Evolutionary conservation across 2,113 vertebrate genomes (phyloP).

Genomic region (Anseranas semipalmata): DNA sequence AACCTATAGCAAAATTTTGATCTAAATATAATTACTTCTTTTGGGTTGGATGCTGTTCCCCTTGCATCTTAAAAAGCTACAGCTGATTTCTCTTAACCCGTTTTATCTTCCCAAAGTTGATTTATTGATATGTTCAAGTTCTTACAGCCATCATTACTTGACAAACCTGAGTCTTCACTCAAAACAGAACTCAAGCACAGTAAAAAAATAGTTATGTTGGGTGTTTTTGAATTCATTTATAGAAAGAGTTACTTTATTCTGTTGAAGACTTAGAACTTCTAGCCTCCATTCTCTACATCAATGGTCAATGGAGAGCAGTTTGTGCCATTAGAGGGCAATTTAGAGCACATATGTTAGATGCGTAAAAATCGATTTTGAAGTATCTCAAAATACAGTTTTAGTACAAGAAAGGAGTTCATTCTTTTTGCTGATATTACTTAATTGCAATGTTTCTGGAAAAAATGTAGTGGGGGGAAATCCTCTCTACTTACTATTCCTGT

Average conservation of each 20-base stretch:
- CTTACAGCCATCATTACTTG: neutral
- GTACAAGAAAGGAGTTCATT: neutral
- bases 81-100: neutral
- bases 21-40: neutral
- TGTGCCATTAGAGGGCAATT: neutral
- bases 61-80: neutral
- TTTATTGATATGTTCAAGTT: conserved; percentile 22
- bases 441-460: neutral
- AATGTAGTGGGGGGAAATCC: neutral
- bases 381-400: neutral
- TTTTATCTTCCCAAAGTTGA: neutral
- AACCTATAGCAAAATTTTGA: neutral
- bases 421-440: neutral
- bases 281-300: neutral
- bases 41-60: neutral
- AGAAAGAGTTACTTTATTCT: neutral
- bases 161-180: conserved; percentile 9
- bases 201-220: neutral
- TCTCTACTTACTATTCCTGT: neutral
- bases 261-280: neutral
- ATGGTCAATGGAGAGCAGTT: neutral
- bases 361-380: neutral
- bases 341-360: neutral
- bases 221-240: neutral
- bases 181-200: neutral